A percentile compares a stretch with the other conserved stretches of the same genome.
phyloP scores from a whole-genome alignment of 2,888 invertebrate species.

The Sphinx pinastri region DNA sequence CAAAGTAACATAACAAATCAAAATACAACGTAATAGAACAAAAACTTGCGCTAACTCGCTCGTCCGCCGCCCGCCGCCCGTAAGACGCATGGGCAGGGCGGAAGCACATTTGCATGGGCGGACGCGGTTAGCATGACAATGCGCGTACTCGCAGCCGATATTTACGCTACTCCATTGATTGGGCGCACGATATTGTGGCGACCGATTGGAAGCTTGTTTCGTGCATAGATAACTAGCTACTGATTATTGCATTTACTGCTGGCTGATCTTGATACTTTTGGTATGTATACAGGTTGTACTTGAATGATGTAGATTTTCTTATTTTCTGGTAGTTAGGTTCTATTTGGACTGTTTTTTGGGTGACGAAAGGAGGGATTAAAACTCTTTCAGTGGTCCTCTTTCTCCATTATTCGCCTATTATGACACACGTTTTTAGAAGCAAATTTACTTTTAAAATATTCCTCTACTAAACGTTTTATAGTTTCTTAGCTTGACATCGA shows the following conservation, averaged over 20 bases:
- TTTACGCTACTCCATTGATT: slow-evolving; percentile 63
- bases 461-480: too few species aligned
- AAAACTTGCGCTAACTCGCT: background rate
- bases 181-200: slow-evolving; percentile 42
- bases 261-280: background rate
- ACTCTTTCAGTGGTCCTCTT: too few species aligned
- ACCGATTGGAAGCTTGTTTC: slow-evolving; percentile 35
- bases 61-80: slow-evolving; percentile 39
- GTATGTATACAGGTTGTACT: too few species aligned
- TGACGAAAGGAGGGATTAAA: too few species aligned
- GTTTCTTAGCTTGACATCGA: too few species aligned
- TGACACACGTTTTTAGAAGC: too few species aligned
- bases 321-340: too few species aligned
- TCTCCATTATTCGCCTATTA: too few species aligned
- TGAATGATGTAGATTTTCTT: too few species aligned
- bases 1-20: background rate
- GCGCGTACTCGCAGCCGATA: slow-evolving; percentile 54
- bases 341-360: background rate
- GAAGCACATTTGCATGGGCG: slow-evolving; percentile 65
- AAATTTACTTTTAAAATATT: too few species aligned
- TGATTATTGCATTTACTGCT: slow-evolving; percentile 7
- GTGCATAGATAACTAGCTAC: slow-evolving; percentile 15
- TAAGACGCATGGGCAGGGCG: slow-evolving; percentile 54
- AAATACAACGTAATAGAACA: slow-evolving; percentile 3
- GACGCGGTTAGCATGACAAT: slow-evolving; percentile 69